Percentiles rank a stretch among this genome's conserved stretches.
Conservation (phyloP, 2,797 vertebrate species). For the Nyctalus aviator region DNA sequence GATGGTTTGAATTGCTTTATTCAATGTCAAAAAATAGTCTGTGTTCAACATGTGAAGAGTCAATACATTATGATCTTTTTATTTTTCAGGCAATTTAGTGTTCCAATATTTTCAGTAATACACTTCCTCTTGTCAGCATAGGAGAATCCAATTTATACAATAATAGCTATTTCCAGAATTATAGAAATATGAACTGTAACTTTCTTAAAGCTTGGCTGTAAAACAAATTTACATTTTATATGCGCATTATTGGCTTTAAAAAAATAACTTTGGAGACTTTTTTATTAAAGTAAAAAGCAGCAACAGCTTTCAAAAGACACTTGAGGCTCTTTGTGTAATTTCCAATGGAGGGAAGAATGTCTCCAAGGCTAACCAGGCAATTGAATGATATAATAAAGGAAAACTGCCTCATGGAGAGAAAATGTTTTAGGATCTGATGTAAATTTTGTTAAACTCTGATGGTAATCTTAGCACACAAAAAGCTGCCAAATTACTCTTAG, state of each 20-base stretch:
- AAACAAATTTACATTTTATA: conserved; percentile 31
- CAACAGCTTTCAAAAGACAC: conserved; percentile 39
- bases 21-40: conserved; percentile 12
- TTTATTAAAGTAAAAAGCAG: conserved; percentile 17
- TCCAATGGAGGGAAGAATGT: background rate
- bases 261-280: background rate
- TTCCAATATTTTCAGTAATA: conserved; percentile 24
- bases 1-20: background rate
- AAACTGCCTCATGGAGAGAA: background rate
- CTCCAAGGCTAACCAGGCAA: background rate
- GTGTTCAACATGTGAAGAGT: background rate
- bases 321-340: background rate
- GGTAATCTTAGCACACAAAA: background rate
- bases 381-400: background rate
- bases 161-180: conserved; percentile 32
- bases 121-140: conserved; percentile 26
- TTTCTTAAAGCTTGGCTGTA: conserved; percentile 18
- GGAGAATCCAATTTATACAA: conserved; percentile 9
- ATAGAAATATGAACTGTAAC: conserved; percentile 10
- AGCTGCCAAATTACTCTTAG: background rate
- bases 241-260: background rate
- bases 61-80: conserved; percentile 19
- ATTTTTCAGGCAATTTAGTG: conserved; percentile 41
- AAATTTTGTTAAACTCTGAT: background rate
- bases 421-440: background rate